A percentile compares a stretch with the other conserved stretches of the same genome.
These are phyloP conservation scores for Carassius auratus DNA, from an alignment of 2,113 vertebrate genomes.

Conservation along the genomic window DNA sequence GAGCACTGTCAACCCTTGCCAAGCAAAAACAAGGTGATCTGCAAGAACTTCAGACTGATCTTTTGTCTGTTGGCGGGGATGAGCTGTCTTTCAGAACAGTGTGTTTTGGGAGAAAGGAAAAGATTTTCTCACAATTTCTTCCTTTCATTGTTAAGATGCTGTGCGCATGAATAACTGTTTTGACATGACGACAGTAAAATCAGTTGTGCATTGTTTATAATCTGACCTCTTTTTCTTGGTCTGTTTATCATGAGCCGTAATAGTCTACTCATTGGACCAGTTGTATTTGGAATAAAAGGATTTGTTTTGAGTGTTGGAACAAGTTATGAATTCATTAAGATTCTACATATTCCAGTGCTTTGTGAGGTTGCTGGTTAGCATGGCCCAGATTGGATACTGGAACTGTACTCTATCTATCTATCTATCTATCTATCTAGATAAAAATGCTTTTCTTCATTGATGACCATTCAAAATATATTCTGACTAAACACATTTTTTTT, in stretches of 20 bases:
- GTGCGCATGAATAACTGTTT: not conserved
- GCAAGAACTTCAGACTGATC: conserved; percentile 54
- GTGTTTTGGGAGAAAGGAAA: not conserved
- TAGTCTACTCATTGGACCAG: not conserved
- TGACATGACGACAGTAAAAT: conserved; percentile 5
- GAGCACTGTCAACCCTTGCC: conserved; percentile 80
- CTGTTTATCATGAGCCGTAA: not conserved
- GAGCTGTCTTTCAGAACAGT: conserved; percentile 16
- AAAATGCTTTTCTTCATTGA: not conserved
- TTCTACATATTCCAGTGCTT: not conserved
- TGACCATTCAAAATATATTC: not conserved
- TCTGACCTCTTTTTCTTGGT: conserved; percentile 6
- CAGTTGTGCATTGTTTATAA: conserved; percentile 26
- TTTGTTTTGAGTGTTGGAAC: not conserved
- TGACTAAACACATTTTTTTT: not conserved
- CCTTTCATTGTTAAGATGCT: not conserved
- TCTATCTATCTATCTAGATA: too few relatives aligned
- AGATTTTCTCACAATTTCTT: not conserved
- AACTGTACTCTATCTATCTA: too few relatives aligned
- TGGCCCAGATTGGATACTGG: not conserved
- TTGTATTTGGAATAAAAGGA: conserved; percentile 5
- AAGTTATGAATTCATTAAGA: not conserved
- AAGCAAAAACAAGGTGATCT: conserved; percentile 75
- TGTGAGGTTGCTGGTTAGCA: not conserved
- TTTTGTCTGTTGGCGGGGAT: conserved; percentile 41